A percentile compares a stretch with the other conserved stretches of the same genome.
These are phyloP conservation scores for Campoplex capitator DNA, from an alignment of 2,888 invertebrate species.

Conservation along the genomic window DNA sequence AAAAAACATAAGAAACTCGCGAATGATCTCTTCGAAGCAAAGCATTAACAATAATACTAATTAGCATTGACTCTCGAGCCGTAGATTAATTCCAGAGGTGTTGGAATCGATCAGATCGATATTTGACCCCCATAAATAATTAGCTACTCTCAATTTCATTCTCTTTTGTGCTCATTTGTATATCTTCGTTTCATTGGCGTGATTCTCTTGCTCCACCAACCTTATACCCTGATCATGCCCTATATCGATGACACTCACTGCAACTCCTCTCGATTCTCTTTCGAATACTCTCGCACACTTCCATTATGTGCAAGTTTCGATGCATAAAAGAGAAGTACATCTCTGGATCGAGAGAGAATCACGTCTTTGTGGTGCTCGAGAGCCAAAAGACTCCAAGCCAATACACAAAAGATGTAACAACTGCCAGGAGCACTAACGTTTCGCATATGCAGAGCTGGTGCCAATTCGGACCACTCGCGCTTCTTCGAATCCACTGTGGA, in stretches of 20 bases:
- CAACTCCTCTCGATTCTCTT: conserved; percentile 3
- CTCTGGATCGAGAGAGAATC: conserved; percentile 31
- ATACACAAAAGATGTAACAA: conserved; percentile 48
- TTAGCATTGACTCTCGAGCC: conserved; percentile 71
- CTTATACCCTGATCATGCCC: background rate
- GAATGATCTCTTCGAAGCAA: background rate
- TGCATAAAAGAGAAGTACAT: conserved; percentile 19
- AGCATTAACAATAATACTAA: conserved; percentile 76
- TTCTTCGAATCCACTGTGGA: background rate
- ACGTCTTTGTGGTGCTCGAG: conserved; percentile 20
- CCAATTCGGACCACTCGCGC: background rate
- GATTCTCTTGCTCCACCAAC: conserved; percentile 6
- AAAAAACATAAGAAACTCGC: background rate
- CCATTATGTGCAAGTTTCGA: conserved; percentile 11
- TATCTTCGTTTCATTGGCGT: background rate
- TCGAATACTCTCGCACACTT: conserved; percentile 21
- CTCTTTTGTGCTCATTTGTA: conserved; percentile 10
- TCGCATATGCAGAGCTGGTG: conserved; percentile 1
- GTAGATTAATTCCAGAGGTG: conserved; percentile 74
- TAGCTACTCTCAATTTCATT: conserved; percentile 7
- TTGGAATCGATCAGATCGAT: conserved; percentile 47
- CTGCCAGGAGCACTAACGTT: conserved; percentile 55
- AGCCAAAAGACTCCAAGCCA: conserved; percentile 18
- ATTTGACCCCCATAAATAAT: conserved; percentile 48
- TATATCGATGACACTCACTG: conserved; percentile 34